These are phyloP conservation scores for Seira musarum DNA, from an alignment of 2,888 invertebrate genomes.

Conservation along the genomic window DNA sequence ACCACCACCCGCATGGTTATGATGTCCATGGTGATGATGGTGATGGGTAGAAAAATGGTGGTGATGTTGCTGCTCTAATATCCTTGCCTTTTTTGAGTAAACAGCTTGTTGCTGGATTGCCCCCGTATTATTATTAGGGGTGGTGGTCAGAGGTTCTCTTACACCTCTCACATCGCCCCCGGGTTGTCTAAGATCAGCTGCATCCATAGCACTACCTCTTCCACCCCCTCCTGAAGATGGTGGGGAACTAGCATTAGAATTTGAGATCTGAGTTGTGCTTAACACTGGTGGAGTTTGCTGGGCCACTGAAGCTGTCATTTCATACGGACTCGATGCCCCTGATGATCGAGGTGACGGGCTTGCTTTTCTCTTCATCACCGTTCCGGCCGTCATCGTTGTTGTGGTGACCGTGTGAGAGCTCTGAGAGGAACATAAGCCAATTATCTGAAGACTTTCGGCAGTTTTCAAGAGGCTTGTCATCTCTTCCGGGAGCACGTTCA, in stretches of 20 bases:
- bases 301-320: conserved; percentile 30
- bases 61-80: conserved; percentile 60
- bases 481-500: conserved; percentile 67
- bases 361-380: conserved; percentile 49
- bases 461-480: conserved; percentile 73
- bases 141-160: conserved; percentile 1
- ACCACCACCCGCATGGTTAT: conserved; percentile 21
- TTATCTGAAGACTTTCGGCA: conserved; percentile 93
- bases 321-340: conserved; percentile 44
- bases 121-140: conserved; percentile 20
- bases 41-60: conserved; percentile 41
- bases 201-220: conserved; percentile 22
- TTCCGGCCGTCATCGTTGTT: conserved; percentile 39
- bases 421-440: conserved; percentile 94
- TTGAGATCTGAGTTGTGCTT: conserved; percentile 48
- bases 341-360: conserved; percentile 31
- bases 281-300: conserved; percentile 34
- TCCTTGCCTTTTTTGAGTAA: conserved; percentile 67
- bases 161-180: conserved; percentile 14
- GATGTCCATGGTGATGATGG: conserved; percentile 38
- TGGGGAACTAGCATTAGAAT: conserved; percentile 55
- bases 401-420: conserved; percentile 72
- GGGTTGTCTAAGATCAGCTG: conserved; percentile 16
- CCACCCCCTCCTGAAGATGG: conserved; percentile 3
- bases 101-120: conserved; percentile 45